Evolutionary conservation across 2,797 vertebrate genomes (phyloP).

Genomic region (Eurystomus glaucurus): DNA sequence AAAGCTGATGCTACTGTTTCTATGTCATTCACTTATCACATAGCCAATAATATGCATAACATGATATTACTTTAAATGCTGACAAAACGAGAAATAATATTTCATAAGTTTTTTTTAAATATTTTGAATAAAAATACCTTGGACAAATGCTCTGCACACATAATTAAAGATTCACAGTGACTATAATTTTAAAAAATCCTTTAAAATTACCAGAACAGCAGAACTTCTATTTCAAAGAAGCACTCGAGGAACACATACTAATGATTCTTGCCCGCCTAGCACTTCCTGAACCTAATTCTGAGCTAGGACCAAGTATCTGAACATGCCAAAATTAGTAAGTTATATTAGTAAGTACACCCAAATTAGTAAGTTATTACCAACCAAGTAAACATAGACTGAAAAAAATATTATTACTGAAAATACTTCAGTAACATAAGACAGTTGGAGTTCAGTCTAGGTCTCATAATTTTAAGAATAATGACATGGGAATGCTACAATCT

Average conservation of each 20-base stretch:
- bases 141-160: not conserved
- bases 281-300: not conserved
- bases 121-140: not conserved
- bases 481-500: not conserved
- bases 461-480: slow-evolving; percentile 8
- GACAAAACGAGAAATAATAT: slow-evolving; percentile 38
- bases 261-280: not conserved
- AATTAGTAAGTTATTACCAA: too few relatives aligned
- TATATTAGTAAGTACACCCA: too few relatives aligned
- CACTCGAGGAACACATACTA: not conserved
- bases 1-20: slow-evolving; percentile 20
- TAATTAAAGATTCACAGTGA: not conserved
- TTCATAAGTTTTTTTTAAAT: not conserved
- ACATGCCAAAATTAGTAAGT: not conserved
- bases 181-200: not conserved
- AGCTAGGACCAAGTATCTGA: slow-evolving; percentile 32
- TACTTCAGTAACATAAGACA: not conserved
- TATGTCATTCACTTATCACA: slow-evolving; percentile 18
- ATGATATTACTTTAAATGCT: slow-evolving; percentile 44
- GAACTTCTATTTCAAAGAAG: not conserved
- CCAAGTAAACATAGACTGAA: not conserved
- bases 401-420: not conserved
- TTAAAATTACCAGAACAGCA: not conserved
- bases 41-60: slow-evolving; percentile 30
- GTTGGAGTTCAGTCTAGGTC: not conserved